A percentile compares a stretch with the other conserved stretches of the same genome.
These are phyloP conservation scores for Onchidella celtica DNA, from an alignment of 2,888 invertebrate species.

Conservation along the genomic window DNA sequence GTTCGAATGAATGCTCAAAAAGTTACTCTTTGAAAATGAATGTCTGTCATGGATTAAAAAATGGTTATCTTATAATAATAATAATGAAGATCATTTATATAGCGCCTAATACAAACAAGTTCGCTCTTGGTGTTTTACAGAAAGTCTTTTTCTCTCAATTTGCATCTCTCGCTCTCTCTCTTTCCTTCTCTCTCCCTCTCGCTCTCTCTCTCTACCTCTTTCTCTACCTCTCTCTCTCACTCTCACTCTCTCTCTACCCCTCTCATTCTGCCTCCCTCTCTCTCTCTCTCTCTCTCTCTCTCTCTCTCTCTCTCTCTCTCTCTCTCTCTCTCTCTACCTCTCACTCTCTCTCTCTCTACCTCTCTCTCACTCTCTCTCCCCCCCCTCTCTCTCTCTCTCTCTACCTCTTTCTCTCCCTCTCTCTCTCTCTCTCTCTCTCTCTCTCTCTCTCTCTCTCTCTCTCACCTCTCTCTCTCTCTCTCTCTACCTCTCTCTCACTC, in stretches of 20 bases:
- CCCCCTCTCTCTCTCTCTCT: constrained; percentile 19
- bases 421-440: constrained; percentile 11
- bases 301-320: neutral
- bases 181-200: neutral
- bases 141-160: too few species aligned
- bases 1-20: too few species aligned
- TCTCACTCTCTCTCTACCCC: neutral
- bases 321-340: neutral
- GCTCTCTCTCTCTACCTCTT: neutral
- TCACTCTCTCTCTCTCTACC: neutral
- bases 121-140: too few species aligned
- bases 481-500: too few species aligned
- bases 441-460: constrained; percentile 13
- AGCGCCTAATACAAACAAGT: too few species aligned
- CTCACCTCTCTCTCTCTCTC: too few species aligned
- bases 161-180: too few species aligned
- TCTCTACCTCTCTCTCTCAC: neutral
- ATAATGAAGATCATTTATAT: too few species aligned
- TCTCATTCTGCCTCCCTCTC: neutral
- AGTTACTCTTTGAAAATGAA: too few species aligned
- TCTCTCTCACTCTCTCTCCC: neutral
- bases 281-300: neutral
- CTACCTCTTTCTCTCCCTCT: constrained; percentile 15
- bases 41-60: too few species aligned
- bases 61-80: too few species aligned